Percentiles rank a stretch among this genome's conserved stretches.
phyloP scores from a whole-genome alignment of 2,888 invertebrate genomes.

The Dryadula phaetusa region DNA sequence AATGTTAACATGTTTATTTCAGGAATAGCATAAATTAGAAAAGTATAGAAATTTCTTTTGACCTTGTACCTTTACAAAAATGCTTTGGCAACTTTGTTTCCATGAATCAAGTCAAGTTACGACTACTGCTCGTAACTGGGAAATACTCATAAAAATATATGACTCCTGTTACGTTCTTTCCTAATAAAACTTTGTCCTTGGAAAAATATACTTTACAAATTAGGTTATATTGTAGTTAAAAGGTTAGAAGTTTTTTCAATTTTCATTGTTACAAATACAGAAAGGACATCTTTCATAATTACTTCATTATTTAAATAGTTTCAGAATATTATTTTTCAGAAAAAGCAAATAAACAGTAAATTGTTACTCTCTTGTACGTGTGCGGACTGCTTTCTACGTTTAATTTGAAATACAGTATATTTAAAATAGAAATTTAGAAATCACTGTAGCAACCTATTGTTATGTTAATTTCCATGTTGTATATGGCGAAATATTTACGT shows the following conservation, averaged over 20 bases:
- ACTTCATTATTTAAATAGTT: no score
- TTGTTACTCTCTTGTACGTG: no score
- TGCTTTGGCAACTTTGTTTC: constrained; percentile 32
- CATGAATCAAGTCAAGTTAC: constrained; percentile 39
- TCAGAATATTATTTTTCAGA: not conserved
- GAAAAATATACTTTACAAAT: constrained; percentile 17
- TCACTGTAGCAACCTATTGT: constrained; percentile 23
- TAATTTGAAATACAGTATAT: not conserved
- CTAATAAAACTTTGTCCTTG: constrained; percentile 32
- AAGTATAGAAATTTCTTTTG: constrained; percentile 25
- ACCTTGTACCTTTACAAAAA: constrained; percentile 37
- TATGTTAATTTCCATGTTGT: constrained; percentile 31
- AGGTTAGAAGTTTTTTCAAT: not conserved
- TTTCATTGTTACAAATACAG: not conserved
- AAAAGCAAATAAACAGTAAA: not conserved
- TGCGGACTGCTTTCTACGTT: not conserved
- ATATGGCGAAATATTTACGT: constrained; percentile 32
- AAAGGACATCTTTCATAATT: not conserved
- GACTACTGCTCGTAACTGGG: constrained; percentile 31
- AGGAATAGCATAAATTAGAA: constrained; percentile 25
- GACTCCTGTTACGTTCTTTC: constrained; percentile 30
- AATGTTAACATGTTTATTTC: constrained; percentile 32
- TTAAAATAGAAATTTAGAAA: constrained; percentile 14
- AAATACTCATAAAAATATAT: constrained; percentile 40
- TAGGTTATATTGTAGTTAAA: not conserved